These are phyloP conservation scores for Neoseiulus cucumeris DNA, from an alignment of 1,140 invertebrate species.

Conservation along the genomic window DNA sequence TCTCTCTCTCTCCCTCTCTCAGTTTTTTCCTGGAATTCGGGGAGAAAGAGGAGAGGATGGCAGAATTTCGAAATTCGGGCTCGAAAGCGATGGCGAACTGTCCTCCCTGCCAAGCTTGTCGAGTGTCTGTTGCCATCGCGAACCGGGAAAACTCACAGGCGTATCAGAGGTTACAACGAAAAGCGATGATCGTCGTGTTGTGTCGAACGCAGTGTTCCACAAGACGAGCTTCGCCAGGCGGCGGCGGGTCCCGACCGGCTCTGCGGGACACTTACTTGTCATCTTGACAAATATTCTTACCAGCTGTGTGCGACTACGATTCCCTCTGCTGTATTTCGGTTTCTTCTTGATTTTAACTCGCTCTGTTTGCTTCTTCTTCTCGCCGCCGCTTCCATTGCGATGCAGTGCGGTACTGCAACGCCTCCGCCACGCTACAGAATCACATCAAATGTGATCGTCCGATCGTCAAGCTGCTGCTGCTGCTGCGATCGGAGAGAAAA, in stretches of 20 bases:
- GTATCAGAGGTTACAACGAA: not conserved
- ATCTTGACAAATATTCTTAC: conserved; percentile 9
- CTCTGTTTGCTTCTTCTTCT: not conserved
- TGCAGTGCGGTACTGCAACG: too few species aligned
- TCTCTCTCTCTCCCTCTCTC: too few species aligned
- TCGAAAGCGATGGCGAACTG: too few species aligned
- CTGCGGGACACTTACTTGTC: not conserved
- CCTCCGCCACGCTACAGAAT: too few species aligned
- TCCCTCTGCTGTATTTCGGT: not conserved
- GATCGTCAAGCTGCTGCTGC: too few species aligned
- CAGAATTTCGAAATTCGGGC: too few species aligned
- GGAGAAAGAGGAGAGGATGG: too few species aligned
- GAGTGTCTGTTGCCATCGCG: not conserved
- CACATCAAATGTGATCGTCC: too few species aligned
- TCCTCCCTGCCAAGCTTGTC: not conserved
- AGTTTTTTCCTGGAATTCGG: too few species aligned
- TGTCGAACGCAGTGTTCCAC: not conserved
- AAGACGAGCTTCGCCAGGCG: not conserved
- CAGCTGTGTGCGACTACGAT: not conserved
- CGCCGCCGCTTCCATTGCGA: too few species aligned
- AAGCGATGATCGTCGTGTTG: not conserved
- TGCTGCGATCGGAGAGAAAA: too few species aligned
- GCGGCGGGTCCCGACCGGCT: not conserved
- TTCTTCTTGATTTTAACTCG: not conserved
- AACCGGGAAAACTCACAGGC: not conserved